Percentiles rank a stretch among this genome's conserved stretches.
Evolutionary conservation across 2,888 invertebrate genomes (phyloP).

Genomic region (Cybosia mesomella): DNA sequence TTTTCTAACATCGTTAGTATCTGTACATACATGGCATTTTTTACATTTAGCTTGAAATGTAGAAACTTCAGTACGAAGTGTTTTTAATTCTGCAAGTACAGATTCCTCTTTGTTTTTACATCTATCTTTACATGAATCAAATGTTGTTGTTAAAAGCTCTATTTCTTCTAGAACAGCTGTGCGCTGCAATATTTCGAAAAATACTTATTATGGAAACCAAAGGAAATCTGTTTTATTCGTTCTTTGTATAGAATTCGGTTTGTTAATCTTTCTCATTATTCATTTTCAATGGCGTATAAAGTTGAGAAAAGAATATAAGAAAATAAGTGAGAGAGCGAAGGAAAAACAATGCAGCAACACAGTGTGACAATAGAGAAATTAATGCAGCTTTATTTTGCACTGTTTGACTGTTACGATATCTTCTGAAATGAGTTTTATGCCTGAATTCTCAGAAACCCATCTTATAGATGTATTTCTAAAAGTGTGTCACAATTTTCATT

Average conservation of each 20-base stretch:
- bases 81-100: constrained; percentile 63
- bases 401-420: not conserved
- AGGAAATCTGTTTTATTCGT: too few species aligned
- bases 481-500: too few species aligned
- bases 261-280: too few species aligned
- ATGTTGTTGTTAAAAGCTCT: constrained; percentile 61
- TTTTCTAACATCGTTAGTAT: constrained; percentile 67
- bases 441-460: too few species aligned
- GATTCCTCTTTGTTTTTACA: constrained; percentile 65
- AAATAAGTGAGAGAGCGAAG: too few species aligned
- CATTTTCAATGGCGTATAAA: too few species aligned
- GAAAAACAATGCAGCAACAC: too few species aligned
- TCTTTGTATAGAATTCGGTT: too few species aligned
- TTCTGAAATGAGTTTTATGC: too few species aligned
- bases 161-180: constrained; percentile 68
- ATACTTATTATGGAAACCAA: not conserved
- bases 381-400: not conserved
- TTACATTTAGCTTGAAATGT: constrained; percentile 60
- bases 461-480: too few species aligned
- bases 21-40: constrained; percentile 68
- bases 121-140: constrained; percentile 67
- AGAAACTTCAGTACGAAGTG: constrained; percentile 61
- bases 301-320: too few species aligned
- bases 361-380: too few species aligned
- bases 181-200: constrained; percentile 60